phyloP scores from a whole-genome alignment of 1,140 invertebrate species.

The Acromyrmex charruanus region DNA sequence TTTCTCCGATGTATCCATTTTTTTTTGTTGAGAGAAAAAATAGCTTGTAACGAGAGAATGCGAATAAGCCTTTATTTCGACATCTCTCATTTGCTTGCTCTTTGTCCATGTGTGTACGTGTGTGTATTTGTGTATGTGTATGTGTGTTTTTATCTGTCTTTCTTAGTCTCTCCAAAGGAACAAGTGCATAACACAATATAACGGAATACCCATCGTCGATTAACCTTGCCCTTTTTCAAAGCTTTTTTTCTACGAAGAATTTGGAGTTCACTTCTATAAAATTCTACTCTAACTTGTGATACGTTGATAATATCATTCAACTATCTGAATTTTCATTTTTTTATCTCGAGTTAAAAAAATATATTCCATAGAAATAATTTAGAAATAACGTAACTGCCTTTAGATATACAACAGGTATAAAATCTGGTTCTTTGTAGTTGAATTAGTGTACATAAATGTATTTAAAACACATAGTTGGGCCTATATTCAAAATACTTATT shows the following conservation, averaged over 20 bases:
- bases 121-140: not conserved
- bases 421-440: too few species aligned
- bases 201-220: slow-evolving; percentile 24
- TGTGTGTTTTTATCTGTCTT: not conserved
- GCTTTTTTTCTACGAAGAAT: not conserved
- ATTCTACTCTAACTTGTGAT: not conserved
- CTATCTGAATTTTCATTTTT: not conserved
- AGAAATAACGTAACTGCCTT: not conserved
- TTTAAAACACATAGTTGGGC: too few species aligned
- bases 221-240: slow-evolving; percentile 33
- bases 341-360: not conserved
- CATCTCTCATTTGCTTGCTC: not conserved
- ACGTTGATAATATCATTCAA: not conserved
- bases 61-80: slow-evolving; percentile 13
- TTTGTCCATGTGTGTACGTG: not conserved
- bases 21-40: not conserved
- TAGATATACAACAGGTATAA: not conserved
- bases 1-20: not conserved
- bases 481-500: too few species aligned
- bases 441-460: too few species aligned
- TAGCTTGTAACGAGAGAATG: not conserved
- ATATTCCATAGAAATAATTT: not conserved
- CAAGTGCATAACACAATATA: slow-evolving; percentile 33
- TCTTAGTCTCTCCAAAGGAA: not conserved
- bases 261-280: not conserved